These are phyloP conservation scores for Chironomus tentans DNA, from an alignment of 2,888 invertebrate genomes.

Conservation along the genomic window DNA sequence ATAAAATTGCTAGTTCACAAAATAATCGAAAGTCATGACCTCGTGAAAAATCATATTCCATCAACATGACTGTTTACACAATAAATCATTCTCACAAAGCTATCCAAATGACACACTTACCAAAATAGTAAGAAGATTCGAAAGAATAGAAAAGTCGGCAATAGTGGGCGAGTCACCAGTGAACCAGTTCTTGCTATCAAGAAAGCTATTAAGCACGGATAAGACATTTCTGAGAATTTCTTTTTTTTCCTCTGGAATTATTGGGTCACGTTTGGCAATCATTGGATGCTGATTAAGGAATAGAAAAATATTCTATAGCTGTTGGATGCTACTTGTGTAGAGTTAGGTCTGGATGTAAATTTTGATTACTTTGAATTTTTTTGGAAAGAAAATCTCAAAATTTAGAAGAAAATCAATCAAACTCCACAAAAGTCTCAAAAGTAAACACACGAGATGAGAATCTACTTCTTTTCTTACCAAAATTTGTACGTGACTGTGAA, in stretches of 20 bases:
- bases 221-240: background rate
- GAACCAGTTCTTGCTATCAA: constrained; percentile 38
- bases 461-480: background rate
- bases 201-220: constrained; percentile 44
- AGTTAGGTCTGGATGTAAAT: background rate
- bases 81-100: no score
- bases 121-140: constrained; percentile 34
- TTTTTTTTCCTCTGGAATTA: background rate
- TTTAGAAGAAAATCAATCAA: background rate
- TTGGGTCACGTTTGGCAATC: background rate
- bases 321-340: no score
- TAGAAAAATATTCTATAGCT: background rate
- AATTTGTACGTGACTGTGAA: constrained; percentile 45
- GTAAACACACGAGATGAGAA: background rate
- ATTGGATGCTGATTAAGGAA: background rate
- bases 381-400: no score
- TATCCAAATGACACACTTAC: background rate
- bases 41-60: no score
- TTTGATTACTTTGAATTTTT: no score
- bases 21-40: no score
- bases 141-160: constrained; percentile 42
- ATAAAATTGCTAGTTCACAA: no score
- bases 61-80: no score
- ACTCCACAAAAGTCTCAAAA: background rate
- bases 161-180: constrained; percentile 42